Percentiles rank a stretch among this genome's conserved stretches.
Conservation (phyloP, 64 coral and sea anemone genomes). For the Montipora efflorescens region DNA sequence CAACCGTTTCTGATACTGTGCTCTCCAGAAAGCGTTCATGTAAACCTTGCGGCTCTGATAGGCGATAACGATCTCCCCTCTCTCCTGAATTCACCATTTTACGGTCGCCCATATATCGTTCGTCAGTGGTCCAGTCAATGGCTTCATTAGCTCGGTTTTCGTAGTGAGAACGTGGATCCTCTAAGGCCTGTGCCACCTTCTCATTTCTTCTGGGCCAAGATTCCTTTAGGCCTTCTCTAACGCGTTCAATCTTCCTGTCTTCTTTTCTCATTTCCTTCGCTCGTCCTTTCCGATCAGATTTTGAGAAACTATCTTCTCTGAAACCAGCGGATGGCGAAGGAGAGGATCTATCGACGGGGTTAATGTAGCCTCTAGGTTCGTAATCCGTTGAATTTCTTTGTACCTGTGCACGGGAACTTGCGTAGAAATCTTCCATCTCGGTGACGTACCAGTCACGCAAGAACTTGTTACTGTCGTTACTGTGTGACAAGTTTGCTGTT, state of each 20-base stretch:
- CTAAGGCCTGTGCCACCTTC: neutral
- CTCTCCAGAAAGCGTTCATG: neutral
- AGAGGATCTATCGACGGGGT: neutral
- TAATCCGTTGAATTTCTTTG: neutral
- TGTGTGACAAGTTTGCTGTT: neutral
- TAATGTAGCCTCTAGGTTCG: no score
- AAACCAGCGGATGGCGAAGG: neutral
- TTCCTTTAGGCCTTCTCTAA: neutral
- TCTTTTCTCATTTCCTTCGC: neutral
- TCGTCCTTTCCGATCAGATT: neutral
- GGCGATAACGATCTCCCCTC: neutral
- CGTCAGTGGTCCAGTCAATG: neutral
- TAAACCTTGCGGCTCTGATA: neutral
- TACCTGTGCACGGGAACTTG: neutral
- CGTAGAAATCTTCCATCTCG: slow-evolving; percentile 35
- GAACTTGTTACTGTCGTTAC: neutral
- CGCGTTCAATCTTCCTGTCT: neutral
- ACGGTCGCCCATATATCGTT: neutral
- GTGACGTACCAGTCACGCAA: slow-evolving; percentile 28
- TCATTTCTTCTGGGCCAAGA: slow-evolving; percentile 6
- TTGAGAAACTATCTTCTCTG: neutral
- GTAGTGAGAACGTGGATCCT: neutral
- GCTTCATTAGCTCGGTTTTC: neutral
- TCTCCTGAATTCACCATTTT: neutral
- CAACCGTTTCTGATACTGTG: neutral